A percentile compares a stretch with the other conserved stretches of the same genome.
Evolutionary conservation across 2,888 invertebrate genomes (phyloP).

Genomic region (Hypomecis atomaria): DNA sequence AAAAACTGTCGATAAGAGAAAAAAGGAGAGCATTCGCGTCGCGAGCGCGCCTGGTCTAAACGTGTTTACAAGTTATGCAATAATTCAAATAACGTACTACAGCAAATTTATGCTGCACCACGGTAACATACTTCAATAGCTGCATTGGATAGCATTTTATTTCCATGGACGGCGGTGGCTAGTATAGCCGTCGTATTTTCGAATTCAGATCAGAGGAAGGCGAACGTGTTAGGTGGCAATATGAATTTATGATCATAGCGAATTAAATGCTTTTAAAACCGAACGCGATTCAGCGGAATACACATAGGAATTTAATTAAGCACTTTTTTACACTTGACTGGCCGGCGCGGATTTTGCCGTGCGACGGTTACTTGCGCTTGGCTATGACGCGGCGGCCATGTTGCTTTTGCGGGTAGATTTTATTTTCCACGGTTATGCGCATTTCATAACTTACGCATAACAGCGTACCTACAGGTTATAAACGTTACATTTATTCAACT

Average conservation of each 20-base stretch:
- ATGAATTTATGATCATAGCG: constrained; percentile 78
- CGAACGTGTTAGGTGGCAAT: constrained; percentile 75
- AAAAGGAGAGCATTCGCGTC: constrained; percentile 63
- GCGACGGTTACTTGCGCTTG: constrained; percentile 42
- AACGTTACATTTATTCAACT: constrained; percentile 23
- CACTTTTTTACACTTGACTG: constrained; percentile 64
- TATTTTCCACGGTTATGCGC: constrained; percentile 27
- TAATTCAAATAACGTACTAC: constrained; percentile 80
- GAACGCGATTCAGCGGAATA: constrained; percentile 62
- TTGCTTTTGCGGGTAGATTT: constrained; percentile 33
- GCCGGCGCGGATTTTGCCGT: constrained; percentile 42
- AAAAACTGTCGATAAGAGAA: constrained; percentile 61
- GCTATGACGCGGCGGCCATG: constrained; percentile 38
- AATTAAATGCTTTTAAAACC: constrained; percentile 74
- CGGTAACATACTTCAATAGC: constrained; percentile 80
- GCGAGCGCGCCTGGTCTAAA: constrained; percentile 66
- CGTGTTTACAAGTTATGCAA: constrained; percentile 83
- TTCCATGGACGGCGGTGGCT: constrained; percentile 71
- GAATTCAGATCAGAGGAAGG: constrained; percentile 66
- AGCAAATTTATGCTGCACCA: constrained; percentile 80
- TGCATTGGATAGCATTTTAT: constrained; percentile 82
- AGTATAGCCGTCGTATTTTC: constrained; percentile 64
- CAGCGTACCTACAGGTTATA: constrained; percentile 30
- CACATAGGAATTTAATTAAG: constrained; percentile 72
- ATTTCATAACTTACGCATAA: constrained; percentile 34